Conservation (phyloP, 2,888 invertebrate genomes). For the Orgyia antiqua region DNA sequence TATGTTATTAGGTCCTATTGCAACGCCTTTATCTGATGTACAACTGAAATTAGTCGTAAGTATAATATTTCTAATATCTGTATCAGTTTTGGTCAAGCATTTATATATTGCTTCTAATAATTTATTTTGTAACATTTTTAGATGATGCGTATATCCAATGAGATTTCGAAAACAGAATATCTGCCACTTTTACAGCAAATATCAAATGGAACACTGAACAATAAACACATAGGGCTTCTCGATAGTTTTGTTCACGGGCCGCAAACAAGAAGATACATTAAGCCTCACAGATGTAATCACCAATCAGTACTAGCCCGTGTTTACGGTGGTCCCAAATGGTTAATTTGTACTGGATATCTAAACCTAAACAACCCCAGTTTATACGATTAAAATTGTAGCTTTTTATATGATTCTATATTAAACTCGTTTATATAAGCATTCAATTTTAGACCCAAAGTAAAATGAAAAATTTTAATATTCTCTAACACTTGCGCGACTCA, state of each 20-base stretch:
- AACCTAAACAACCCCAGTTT: slow-evolving; percentile 63
- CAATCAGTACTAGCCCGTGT: slow-evolving; percentile 54
- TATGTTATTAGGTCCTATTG: slow-evolving; percentile 61
- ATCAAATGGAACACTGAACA: slow-evolving; percentile 45
- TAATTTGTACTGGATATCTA: slow-evolving; percentile 65
- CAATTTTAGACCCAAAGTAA: too few species aligned
- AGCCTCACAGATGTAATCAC: slow-evolving; percentile 67
- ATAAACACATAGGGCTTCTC: slow-evolving; percentile 40
- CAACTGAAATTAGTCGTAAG: slow-evolving; percentile 60
- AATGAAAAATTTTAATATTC: too few species aligned
- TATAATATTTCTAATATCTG: too few species aligned
- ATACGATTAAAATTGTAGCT: too few species aligned
- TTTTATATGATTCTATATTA: too few species aligned
- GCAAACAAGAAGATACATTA: slow-evolving; percentile 62
- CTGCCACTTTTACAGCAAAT: slow-evolving; percentile 53
- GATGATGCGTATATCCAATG: slow-evolving; percentile 59
- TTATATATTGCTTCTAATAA: neutral
- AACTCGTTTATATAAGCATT: too few species aligned
- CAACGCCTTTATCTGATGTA: slow-evolving; percentile 45
- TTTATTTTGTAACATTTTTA: slow-evolving; percentile 31
- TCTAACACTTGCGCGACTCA: too few species aligned
- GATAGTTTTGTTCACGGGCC: slow-evolving; percentile 54
- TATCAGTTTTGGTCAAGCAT: neutral
- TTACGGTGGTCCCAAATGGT: slow-evolving; percentile 63
- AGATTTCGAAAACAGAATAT: slow-evolving; percentile 62